Evolutionary conservation across 2,797 vertebrate species (phyloP).

Genomic region (Eupleurogrammus muticus): DNA sequence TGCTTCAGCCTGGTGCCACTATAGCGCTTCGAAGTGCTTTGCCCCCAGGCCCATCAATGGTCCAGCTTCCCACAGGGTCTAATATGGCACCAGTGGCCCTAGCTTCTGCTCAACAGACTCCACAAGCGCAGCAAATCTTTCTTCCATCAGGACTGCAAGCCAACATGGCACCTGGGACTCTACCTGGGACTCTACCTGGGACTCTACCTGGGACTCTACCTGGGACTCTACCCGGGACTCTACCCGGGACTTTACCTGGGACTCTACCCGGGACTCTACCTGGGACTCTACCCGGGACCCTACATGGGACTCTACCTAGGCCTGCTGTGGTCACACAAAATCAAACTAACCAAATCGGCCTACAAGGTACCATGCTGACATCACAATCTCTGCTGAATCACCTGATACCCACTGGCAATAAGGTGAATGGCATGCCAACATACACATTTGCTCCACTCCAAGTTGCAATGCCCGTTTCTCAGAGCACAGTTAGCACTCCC

Average conservation of each 20-base stretch:
- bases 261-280: neutral
- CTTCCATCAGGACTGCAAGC: constrained; percentile 80
- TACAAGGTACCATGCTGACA: constrained; percentile 89
- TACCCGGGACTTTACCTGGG: constrained; percentile 81
- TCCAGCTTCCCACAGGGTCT: constrained; percentile 72
- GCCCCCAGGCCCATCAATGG: constrained; percentile 64
- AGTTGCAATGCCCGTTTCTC: constrained; percentile 83
- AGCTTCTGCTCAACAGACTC: constrained; percentile 70
- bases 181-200: too few species aligned
- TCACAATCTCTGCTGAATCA: constrained; percentile 92
- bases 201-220: constrained; percentile 67
- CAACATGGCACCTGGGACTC: constrained; percentile 70
- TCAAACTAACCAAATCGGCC: constrained; percentile 79
- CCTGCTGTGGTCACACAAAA: constrained; percentile 81
- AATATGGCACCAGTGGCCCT: constrained; percentile 68
- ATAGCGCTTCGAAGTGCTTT: constrained; percentile 78
- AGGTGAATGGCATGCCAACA: constrained; percentile 93
- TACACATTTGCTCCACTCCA: constrained; percentile 94
- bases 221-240: constrained; percentile 84
- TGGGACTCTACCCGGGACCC: constrained; percentile 52
- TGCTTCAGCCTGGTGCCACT: constrained; percentile 82
- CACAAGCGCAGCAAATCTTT: constrained; percentile 77
- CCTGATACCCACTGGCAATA: constrained; percentile 94
- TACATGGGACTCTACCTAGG: constrained; percentile 83
- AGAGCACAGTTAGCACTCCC: constrained; percentile 79